Base-by-base conservation (phyloP, 2,888 invertebrate genomes). In the Matsumyia berberina region DNA sequence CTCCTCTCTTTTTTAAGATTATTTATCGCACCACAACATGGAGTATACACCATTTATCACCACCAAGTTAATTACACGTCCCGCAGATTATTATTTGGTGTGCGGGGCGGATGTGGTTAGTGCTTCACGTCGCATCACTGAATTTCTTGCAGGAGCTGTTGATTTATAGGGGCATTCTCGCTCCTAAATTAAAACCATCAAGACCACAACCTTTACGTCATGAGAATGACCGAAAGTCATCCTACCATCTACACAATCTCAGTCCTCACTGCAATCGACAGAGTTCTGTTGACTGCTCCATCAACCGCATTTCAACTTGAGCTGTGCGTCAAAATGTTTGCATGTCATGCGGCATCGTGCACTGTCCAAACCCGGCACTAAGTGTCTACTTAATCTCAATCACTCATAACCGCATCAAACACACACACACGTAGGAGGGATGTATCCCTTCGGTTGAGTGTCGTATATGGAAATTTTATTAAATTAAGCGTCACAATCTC, bases 11-110 rank as follows among this genome's bases (percentile, higher is more conserved):
- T 49, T 70, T 58, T 37, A 49, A 2, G 2, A 31, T 72, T 72
- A 60, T 72, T 72, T 72, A 51, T 72, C 29, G 19, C 17, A 60
- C 12, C 19, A 39, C 60, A 72, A 31, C 51, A 51, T 60, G 31
- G 39, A 62, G 62, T 53, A n/a, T n/a, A 42, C 62, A 44, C 19
- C 51, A 73, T 73, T 62, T 42, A 62, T 73, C 72, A 73, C 0
- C 5, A 29, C 5, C 24, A 24, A 24, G n/a, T n/a, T n/a, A n/a
- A 49, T 24, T 29, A 11, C 12, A 15, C 7, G 12, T 12, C 9
- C 4, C 17, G 9, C 7, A 24, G 24, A 24, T 24, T 24, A 24
- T 24, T 24, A 3, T 3, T 3, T 1, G 24, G 24, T 24, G 24
- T 1, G 24, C 4, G 24, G n/a, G 24, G 24, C 24, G 24, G 1